phyloP scores from a whole-genome alignment of 2,113 vertebrate species.

The Anolis carolinensis region DNA sequence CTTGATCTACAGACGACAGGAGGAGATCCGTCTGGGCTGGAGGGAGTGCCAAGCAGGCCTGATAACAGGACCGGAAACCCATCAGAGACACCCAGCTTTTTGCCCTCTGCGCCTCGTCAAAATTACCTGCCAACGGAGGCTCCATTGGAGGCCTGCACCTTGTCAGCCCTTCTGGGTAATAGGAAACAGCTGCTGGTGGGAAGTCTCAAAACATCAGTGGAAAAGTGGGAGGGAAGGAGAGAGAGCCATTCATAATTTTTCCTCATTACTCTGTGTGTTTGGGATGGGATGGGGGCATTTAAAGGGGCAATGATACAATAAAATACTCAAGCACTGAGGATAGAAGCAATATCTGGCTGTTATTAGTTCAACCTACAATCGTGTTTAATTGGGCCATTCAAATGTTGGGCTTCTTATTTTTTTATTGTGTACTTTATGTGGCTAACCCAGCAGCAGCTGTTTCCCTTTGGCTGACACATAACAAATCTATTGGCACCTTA shows the following conservation, averaged over 20 bases:
- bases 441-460: neutral
- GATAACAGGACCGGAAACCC: constrained; percentile 77
- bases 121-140: constrained; percentile 76
- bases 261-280: neutral
- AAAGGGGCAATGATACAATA: neutral
- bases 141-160: constrained; percentile 71
- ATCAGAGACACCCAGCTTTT: constrained; percentile 70
- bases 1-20: constrained; percentile 35
- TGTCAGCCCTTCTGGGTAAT: constrained; percentile 72
- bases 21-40: constrained; percentile 50
- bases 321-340: rapidly evolving
- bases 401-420: neutral
- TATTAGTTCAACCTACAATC: neutral
- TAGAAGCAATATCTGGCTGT: neutral
- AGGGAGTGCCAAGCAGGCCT: constrained; percentile 29
- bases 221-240: neutral
- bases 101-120: constrained; percentile 76
- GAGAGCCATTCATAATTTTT: constrained; percentile 50
- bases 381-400: neutral
- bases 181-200: constrained; percentile 74
- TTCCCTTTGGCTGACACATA: constrained; percentile 14
- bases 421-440: neutral
- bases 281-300: neutral
- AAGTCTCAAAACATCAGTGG: constrained; percentile 37
- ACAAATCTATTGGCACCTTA: neutral